phyloP scores from a whole-genome alignment of 1,140 invertebrate genomes.

The Radopholus similis region DNA sequence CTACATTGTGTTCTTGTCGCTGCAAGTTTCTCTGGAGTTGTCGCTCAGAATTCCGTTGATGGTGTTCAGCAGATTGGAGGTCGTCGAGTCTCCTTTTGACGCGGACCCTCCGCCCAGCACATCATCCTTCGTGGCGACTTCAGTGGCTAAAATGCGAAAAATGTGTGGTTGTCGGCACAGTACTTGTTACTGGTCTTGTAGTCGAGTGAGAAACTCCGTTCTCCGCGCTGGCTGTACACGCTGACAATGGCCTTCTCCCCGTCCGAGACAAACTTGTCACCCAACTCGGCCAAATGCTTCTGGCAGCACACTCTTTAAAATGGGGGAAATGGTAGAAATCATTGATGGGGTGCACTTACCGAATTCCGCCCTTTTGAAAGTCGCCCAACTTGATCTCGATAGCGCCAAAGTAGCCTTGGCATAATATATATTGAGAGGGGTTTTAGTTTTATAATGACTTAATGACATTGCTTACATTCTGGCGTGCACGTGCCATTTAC shows the following conservation, averaged over 20 bases:
- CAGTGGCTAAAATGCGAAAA: no score
- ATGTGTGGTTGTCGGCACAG: no score
- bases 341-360: background rate
- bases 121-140: no score
- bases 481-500: conserved; percentile 28
- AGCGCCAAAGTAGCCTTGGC: conserved; percentile 29
- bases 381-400: conserved; percentile 37
- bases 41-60: no score
- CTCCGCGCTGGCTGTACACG: conserved; percentile 36
- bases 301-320: conserved; percentile 37
- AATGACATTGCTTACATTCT: conserved; percentile 23
- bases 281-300: conserved; percentile 25
- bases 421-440: background rate
- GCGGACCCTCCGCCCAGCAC: no score
- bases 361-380: conserved; percentile 30
- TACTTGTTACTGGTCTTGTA: conserved; percentile 20
- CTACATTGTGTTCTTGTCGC: no score
- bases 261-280: conserved; percentile 19
- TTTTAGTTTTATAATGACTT: background rate
- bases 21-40: no score
- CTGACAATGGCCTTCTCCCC: conserved; percentile 35
- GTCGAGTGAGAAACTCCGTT: conserved; percentile 17
- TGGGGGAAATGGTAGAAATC: no score
- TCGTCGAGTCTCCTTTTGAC: no score
- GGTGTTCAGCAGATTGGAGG: no score